Evolutionary conservation across 2,888 invertebrate genomes (phyloP), one percentile per base, ranked within the genome.

Genomic region (Sycophila texana): DNA sequence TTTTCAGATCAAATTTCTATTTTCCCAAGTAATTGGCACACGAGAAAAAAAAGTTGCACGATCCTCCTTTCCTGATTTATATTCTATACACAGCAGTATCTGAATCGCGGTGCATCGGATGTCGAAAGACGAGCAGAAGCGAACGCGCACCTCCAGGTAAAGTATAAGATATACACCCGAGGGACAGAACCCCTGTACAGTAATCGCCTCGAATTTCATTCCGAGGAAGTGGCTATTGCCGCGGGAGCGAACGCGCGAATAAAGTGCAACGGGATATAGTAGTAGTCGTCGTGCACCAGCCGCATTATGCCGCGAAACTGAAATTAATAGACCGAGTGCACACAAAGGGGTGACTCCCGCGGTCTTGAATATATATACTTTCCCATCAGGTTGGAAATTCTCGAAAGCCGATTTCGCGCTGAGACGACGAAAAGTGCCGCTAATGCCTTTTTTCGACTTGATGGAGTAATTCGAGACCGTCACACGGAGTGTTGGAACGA

Each of bases 151-250:
- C 13, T 13, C 20, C 58, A 13, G 26, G 16, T 39, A 39, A 73
- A 14, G 22, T 60, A 16, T 14, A 57, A 47, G 47, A 63, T 26
- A 63, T 26, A 53, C 13, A 51, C 47, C 30, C 60, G 70, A 76
- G 26, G 57, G 68, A 55, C 30, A 16, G 61, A n/a, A 26, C 5
- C 20, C 16, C 51, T 1, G 12, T 5, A 7, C 39, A 49, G 63
- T 49, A 53, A 70, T 71, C 70, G 70, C 51, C 58, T 79, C 74
- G 70, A 68, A 79, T 79, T 79, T 79, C 79, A 74, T 65, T 79
- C 58, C 49, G 14, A 65, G 68, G 60, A 67, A 72, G 72, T 58
- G 20, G 55, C n/a, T 39, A 49, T 49, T 57, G 70, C 63, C 74
- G 51, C 55, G 53, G 61, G 47, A 68, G 26, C 47, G 66, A 39